Percentiles rank a stretch among this genome's conserved stretches.
Evolutionary conservation across 2,888 invertebrate genomes (phyloP).

Genomic region (Agriopis aurantiaria): DNA sequence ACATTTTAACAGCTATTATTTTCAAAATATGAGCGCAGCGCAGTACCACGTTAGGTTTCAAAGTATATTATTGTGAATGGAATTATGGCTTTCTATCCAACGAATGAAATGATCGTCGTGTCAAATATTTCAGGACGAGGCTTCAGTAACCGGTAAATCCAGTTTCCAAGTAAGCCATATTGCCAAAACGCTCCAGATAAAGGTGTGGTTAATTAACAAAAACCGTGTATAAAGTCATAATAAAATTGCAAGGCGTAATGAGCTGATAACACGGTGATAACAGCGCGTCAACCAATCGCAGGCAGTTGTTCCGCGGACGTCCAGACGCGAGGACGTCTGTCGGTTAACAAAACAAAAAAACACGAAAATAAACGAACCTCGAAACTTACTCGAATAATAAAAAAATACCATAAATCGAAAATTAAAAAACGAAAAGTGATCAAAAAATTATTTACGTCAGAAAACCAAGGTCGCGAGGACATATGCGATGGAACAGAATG

Average conservation of each 20-base stretch:
- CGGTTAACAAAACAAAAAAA: conserved; percentile 47
- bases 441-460: conserved; percentile 12
- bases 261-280: conserved; percentile 64
- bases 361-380: conserved; percentile 71
- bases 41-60: too few species aligned
- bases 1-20: too few species aligned
- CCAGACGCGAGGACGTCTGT: conserved; percentile 69
- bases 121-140: conserved; percentile 1
- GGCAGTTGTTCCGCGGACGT: conserved; percentile 75
- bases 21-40: too few species aligned
- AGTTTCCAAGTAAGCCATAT: conserved; percentile 37
- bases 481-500: conserved; percentile 46
- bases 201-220: conserved; percentile 51
- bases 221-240: conserved; percentile 53
- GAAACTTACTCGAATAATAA: conserved; percentile 62
- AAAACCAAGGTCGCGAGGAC: conserved; percentile 48
- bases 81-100: too few species aligned
- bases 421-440: conserved; percentile 37
- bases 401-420: conserved; percentile 53
- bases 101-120: too few species aligned
- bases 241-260: conserved; percentile 55
- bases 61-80: too few species aligned
- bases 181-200: conserved; percentile 49
- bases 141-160: conserved; percentile 39
- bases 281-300: conserved; percentile 54